A percentile compares a stretch with the other conserved stretches of the same genome.
Conservation (phyloP, 2,888 invertebrate species). For the Diadegma fenestrale region DNA sequence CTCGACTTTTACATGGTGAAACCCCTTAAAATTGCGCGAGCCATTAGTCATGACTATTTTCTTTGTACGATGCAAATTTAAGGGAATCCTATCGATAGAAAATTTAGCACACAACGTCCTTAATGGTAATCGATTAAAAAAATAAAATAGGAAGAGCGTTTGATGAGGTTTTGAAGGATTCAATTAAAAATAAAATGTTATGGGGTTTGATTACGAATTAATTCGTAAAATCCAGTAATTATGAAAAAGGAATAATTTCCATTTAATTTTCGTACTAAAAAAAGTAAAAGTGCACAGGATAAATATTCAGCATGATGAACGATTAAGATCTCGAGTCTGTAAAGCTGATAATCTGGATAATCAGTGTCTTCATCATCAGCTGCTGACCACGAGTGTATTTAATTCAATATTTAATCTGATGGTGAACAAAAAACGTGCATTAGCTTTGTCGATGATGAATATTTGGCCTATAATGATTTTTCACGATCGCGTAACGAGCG, state of each 20-base stretch:
- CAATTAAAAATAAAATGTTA: background rate
- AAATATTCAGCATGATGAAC: background rate
- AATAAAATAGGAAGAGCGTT: background rate
- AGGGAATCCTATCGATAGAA: too few species aligned
- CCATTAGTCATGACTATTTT: too few species aligned
- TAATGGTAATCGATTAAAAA: background rate
- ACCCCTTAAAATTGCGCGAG: too few species aligned
- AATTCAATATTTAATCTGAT: slow-evolving; percentile 36
- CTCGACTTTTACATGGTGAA: too few species aligned
- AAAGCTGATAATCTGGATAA: background rate
- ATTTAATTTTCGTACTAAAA: background rate
- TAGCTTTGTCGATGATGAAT: slow-evolving; percentile 9
- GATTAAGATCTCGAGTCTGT: slow-evolving; percentile 29
- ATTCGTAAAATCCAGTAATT: background rate
- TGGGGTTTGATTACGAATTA: background rate
- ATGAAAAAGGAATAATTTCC: background rate
- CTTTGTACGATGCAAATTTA: too few species aligned
- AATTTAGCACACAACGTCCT: too few species aligned
- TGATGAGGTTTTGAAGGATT: background rate
- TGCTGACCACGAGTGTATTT: slow-evolving; percentile 19
- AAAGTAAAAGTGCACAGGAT: background rate
- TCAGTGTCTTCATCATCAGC: slow-evolving; percentile 25
- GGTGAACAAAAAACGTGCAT: background rate
- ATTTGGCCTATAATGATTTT: slow-evolving; percentile 26
- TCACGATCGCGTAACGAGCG: slow-evolving; percentile 16